Conservation (phyloP, 2,888 invertebrate genomes). For the Artemia sinica region DNA sequence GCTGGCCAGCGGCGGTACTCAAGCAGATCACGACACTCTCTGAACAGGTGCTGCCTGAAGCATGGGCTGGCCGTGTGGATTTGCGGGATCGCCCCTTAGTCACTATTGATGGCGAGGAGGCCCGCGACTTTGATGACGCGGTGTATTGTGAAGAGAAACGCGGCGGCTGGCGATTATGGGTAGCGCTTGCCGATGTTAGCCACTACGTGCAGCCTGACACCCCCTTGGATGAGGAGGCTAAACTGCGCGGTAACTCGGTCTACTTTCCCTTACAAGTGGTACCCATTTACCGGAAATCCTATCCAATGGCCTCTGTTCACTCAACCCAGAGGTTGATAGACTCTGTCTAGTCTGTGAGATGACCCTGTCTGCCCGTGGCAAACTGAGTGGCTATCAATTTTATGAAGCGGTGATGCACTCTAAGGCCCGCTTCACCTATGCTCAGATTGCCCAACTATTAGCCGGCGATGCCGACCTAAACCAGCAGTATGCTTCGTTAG, state of each 20-base stretch:
- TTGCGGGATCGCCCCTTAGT: slow-evolving; percentile 14
- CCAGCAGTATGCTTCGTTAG: too few species aligned
- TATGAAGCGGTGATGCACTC: too few species aligned
- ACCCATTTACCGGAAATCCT: neutral
- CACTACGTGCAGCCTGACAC: slow-evolving; percentile 11
- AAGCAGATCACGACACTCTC: neutral
- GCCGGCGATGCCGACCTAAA: too few species aligned
- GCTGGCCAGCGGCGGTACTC: neutral
- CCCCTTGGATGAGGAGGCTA: slow-evolving; percentile 6
- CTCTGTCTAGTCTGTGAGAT: too few species aligned
- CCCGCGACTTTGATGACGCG: slow-evolving; percentile 19
- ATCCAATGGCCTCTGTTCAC: slow-evolving; percentile 6
- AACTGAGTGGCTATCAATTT: too few species aligned
- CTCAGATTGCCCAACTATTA: too few species aligned
- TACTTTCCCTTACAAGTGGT: neutral
- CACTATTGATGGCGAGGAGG: slow-evolving; percentile 20
- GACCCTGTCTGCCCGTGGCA: too few species aligned
- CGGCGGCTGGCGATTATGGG: slow-evolving; percentile 15
- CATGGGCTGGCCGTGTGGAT: neutral
- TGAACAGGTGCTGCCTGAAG: neutral
- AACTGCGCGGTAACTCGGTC: neutral
- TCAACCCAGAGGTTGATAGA: too few species aligned
- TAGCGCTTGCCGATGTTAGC: slow-evolving; percentile 18
- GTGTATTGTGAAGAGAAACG: slow-evolving; percentile 17
- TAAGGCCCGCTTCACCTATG: too few species aligned